Percentiles rank a stretch among this genome's conserved stretches.
phyloP scores from a whole-genome alignment of 2,888 invertebrate genomes.

The Metallyticus violacea region DNA sequence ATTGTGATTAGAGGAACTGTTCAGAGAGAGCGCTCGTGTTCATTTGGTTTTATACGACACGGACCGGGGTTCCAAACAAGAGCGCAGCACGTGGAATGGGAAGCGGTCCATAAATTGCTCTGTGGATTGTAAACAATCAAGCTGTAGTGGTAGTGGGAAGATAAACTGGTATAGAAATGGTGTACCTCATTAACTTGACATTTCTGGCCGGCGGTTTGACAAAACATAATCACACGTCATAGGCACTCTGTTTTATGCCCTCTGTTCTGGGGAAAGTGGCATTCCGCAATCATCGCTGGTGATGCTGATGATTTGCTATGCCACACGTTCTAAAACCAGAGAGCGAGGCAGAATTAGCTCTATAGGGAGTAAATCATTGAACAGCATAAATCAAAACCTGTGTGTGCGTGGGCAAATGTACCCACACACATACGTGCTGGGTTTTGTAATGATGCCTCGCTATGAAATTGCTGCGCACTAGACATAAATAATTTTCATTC shows the following conservation, averaged over 20 bases:
- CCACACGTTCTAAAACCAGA: background rate
- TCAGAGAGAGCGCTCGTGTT: background rate
- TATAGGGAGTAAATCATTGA: background rate
- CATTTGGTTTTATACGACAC: background rate
- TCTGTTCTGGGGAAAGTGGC: background rate
- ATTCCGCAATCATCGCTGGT: background rate
- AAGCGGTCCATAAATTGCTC: slow-evolving; percentile 10
- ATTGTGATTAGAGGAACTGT: background rate
- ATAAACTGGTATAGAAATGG: background rate
- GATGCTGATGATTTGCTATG: background rate
- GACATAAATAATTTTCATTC: slow-evolving; percentile 7
- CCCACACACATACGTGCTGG: background rate
- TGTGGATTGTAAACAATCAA: slow-evolving; percentile 12
- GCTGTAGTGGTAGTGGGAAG: background rate
- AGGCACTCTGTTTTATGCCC: background rate
- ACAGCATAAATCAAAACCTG: background rate
- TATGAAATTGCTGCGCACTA: background rate
- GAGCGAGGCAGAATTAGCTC: background rate
- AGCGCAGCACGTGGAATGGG: too few relatives aligned
- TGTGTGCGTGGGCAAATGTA: too few relatives aligned
- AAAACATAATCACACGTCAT: background rate
- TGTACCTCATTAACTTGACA: slow-evolving; percentile 8
- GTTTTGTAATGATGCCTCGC: slow-evolving; percentile 10
- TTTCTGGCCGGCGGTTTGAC: background rate
- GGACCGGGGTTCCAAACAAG: background rate